Conservation (phyloP, 2,888 invertebrate genomes). For the Drosophila borealis region DNA sequence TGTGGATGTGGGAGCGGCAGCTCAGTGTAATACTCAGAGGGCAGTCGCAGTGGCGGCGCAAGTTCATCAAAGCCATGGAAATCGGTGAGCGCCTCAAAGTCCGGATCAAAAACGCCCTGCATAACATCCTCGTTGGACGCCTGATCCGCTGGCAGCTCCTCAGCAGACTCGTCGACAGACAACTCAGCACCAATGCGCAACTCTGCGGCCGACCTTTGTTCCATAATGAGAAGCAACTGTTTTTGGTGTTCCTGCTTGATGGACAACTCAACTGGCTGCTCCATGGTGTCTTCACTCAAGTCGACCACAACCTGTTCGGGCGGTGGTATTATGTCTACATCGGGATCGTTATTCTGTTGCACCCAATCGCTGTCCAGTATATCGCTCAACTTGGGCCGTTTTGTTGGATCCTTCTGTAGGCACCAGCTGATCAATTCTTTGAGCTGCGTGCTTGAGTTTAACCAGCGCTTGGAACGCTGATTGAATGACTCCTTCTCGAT, state of each 20-base stretch:
- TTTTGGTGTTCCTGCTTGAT: slow-evolving; percentile 4
- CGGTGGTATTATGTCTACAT: slow-evolving; percentile 42
- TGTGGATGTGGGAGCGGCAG: slow-evolving; percentile 12
- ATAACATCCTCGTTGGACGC: slow-evolving; percentile 9
- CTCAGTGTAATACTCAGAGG: slow-evolving; percentile 46
- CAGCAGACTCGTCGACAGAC: neutral
- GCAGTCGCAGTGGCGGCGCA: slow-evolving; percentile 30
- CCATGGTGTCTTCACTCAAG: slow-evolving; percentile 53
- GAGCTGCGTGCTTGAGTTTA: slow-evolving; percentile 65
- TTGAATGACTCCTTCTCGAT: slow-evolving; percentile 76
- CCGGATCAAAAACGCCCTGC: slow-evolving; percentile 36
- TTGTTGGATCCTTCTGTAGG: slow-evolving; percentile 69
- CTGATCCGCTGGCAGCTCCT: slow-evolving; percentile 3
- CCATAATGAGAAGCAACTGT: neutral
- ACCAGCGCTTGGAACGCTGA: slow-evolving; percentile 75
- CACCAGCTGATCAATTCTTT: slow-evolving; percentile 73
- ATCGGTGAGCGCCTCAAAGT: slow-evolving; percentile 39
- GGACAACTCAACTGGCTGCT: slow-evolving; percentile 17
- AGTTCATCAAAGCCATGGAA: slow-evolving; percentile 61
- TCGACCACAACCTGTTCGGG: slow-evolving; percentile 54
- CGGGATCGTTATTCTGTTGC: slow-evolving; percentile 27
- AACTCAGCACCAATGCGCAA: neutral
- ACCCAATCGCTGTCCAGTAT: slow-evolving; percentile 86
- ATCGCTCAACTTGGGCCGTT: slow-evolving; percentile 70
- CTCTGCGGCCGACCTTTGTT: neutral